Evolutionary conservation across 2,888 invertebrate species (phyloP).

Genomic region (Gibbula magus): DNA sequence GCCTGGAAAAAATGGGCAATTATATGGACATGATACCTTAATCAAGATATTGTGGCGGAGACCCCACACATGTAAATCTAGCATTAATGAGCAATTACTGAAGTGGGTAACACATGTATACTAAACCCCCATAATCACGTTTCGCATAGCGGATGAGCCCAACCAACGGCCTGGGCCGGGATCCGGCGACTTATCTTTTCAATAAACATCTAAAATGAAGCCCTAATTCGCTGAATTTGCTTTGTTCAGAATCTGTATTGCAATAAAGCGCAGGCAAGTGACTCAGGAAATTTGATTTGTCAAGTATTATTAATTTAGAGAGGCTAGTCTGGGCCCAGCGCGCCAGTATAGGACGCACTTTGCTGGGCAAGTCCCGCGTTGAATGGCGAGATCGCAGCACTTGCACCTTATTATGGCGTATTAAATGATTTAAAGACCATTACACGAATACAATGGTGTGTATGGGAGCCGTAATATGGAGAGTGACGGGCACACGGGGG

Average conservation of each 20-base stretch:
- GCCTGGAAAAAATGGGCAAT: constrained; percentile 12
- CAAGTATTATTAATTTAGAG: constrained; percentile 25
- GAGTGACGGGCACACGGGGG: not conserved
- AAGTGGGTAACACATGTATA: constrained; percentile 2
- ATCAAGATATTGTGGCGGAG: constrained; percentile 6
- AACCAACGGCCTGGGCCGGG: constrained; percentile 11
- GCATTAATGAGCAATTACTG: constrained; percentile 15
- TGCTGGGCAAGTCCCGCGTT: not conserved
- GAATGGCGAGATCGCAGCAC: not conserved
- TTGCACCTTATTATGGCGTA: constrained; percentile 39
- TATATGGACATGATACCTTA: constrained; percentile 21
- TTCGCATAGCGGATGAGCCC: not conserved
- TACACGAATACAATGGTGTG: constrained; percentile 28
- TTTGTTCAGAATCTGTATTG: constrained; percentile 32
- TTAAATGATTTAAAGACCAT: constrained; percentile 48
- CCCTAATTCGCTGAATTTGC: constrained; percentile 34
- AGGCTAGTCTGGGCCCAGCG: constrained; percentile 11
- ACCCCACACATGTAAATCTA: constrained; percentile 25
- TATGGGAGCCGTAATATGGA: constrained; percentile 20
- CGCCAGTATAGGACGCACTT: not conserved
- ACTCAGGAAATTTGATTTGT: constrained; percentile 31
- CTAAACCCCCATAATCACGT: constrained; percentile 6
- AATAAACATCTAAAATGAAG: constrained; percentile 31
- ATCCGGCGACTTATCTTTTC: constrained; percentile 22
- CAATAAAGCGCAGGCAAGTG: constrained; percentile 27